These are phyloP conservation scores for Tubulanus polymorphus DNA, from an alignment of 2,888 invertebrate species.

Conservation along the genomic window DNA sequence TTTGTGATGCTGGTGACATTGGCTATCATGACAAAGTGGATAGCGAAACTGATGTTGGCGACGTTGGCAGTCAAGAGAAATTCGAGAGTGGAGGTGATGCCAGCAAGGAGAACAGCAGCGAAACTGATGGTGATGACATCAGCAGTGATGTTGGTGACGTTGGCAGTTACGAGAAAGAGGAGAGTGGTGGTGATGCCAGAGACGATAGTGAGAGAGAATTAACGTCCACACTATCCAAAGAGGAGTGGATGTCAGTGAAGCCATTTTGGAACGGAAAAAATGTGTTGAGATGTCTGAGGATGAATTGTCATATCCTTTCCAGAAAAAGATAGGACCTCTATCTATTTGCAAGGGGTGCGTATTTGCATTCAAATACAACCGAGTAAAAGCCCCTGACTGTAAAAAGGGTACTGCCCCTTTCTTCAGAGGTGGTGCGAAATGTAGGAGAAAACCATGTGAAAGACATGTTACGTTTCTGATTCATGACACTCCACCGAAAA, in stretches of 20 bases:
- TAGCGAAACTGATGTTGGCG: too few species aligned
- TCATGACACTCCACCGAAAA: background rate
- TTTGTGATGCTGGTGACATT: too few species aligned
- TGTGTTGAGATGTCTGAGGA: background rate
- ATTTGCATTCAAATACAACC: background rate
- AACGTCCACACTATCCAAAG: too few species aligned
- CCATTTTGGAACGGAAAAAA: background rate
- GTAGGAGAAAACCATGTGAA: background rate
- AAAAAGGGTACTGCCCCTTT: background rate
- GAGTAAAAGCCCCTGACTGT: background rate
- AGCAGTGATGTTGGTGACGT: too few species aligned
- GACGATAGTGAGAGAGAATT: too few species aligned
- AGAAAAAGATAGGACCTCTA: background rate
- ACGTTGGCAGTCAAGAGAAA: too few species aligned
- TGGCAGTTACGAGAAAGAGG: too few species aligned
- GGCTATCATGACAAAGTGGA: too few species aligned
- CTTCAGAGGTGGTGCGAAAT: constrained; percentile 1
- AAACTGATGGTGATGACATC: too few species aligned
- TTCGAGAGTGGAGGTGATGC: too few species aligned
- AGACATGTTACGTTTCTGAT: background rate
- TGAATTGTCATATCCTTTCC: background rate
- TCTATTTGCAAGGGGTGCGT: background rate
- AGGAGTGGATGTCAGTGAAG: background rate
- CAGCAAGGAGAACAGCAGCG: too few species aligned
- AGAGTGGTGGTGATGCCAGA: too few species aligned